A percentile compares a stretch with the other conserved stretches of the same genome.
These are phyloP conservation scores for Pipistrellus pygmaeus DNA, from an alignment of 2,797 vertebrate species.

Conservation along the genomic window DNA sequence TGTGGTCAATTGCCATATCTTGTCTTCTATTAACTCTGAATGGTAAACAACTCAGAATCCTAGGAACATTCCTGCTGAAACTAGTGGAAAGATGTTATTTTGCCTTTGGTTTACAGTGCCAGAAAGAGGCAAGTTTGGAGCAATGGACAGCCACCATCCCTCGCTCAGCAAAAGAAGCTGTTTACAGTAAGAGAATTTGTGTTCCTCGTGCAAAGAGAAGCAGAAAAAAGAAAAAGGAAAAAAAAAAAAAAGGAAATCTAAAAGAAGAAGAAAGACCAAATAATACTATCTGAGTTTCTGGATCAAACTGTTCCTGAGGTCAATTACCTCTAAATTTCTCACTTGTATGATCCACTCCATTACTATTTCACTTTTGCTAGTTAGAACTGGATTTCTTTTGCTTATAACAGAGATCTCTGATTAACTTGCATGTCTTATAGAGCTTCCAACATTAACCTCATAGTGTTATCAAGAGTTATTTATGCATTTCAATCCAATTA, in stretches of 20 bases:
- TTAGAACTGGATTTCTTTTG: constrained; percentile 20
- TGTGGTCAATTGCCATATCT: background rate
- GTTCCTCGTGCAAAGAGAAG: background rate
- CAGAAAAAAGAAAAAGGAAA: background rate
- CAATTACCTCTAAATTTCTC: background rate
- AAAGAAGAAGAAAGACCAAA: constrained; percentile 34
- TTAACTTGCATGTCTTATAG: background rate
- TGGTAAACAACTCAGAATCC: background rate
- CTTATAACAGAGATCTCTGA: background rate
- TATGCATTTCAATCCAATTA: constrained; percentile 20
- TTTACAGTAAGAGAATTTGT: background rate
- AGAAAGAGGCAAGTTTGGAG: background rate
- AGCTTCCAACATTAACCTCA: background rate
- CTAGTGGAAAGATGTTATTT: background rate
- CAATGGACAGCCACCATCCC: background rate
- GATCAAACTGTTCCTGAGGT: background rate
- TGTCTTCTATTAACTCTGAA: background rate
- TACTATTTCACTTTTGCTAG: background rate
- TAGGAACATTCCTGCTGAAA: background rate
- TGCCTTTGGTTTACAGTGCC: background rate
- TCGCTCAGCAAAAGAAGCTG: background rate
- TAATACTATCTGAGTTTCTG: background rate
- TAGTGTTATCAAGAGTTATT: background rate
- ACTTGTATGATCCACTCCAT: background rate
- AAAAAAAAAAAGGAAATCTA: background rate